Evolutionary conservation across 2,113 vertebrate genomes (phyloP), one percentile per base, ranked within the genome.

Genomic region (Laticauda laticaudata): DNA sequence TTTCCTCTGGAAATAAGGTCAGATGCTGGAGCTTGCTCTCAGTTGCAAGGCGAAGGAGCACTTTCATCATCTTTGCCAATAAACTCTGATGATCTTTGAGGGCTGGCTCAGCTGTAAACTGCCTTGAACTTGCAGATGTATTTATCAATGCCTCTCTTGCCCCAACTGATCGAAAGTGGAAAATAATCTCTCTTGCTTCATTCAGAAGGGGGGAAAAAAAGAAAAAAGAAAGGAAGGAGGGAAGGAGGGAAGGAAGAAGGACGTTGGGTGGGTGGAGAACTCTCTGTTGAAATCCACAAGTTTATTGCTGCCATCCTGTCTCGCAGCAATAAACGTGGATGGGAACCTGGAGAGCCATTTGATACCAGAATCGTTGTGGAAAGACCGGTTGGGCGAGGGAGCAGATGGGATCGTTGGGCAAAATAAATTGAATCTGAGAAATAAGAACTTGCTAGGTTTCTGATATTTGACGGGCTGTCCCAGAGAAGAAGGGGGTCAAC

Each of bases 11-110:
- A 12, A 48, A 14, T 26, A 1, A 18, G 34, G n/a, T 3, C 87
- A 86, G 15, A 87, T 75, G 64, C 90, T 34, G 43, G 20, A 20
- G 20, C 64, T 9, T 91, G 87, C n/a, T 0, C 0, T 14, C 34
- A 18, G 6, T 2, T 39, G 2, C 24, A 51, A 5, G 3, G 24
- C 0, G 3, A 14, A 64, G 26, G 2, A 14, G 4, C 29, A 0
- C 64, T 69, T 69, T 69, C 64, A 10, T 54, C 88, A 61, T 92
- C 69, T 39, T 91, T 29, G 90, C 39, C 94, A 95, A 51, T 23
- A 55, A 56, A 0, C 93, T 92, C 89, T 26, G 21, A n/a, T 0
- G 0, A 1, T 20, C 93, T 18, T 0, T 0, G 4, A 23, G 18
- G 10, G 2, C 24, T 61, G 57, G 10, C 1, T 26, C 81, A n/a